Conservation (phyloP, 2,797 vertebrate species). For the Heliangelus exortis region DNA sequence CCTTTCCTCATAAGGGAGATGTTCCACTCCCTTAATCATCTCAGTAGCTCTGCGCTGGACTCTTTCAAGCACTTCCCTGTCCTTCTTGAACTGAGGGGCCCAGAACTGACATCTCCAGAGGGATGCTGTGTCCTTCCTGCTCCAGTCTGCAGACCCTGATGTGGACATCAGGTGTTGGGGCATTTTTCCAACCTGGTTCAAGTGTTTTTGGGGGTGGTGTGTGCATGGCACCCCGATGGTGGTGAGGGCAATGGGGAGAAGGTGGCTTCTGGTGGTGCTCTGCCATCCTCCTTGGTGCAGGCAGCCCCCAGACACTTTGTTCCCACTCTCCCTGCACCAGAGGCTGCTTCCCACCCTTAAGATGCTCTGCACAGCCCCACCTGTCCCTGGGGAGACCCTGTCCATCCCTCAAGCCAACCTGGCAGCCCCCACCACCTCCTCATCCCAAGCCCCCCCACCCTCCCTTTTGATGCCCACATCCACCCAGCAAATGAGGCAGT, state of each 20-base stretch:
- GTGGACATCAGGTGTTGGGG: background rate
- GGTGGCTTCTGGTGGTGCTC: background rate
- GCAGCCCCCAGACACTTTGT: accelerated
- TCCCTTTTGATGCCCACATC: constrained; percentile 60
- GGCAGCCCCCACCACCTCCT: background rate
- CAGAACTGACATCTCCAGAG: accelerated
- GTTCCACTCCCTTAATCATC: too few species aligned
- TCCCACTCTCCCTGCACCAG: accelerated
- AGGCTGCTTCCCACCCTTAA: accelerated
- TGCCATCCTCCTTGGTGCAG: accelerated
- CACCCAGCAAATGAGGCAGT: constrained; percentile 60
- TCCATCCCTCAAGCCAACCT: background rate
- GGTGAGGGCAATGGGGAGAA: background rate
- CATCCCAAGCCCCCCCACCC: constrained; percentile 3
- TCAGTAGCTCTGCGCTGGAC: too few species aligned
- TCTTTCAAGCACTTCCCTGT: too few species aligned
- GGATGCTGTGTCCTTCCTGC: background rate
- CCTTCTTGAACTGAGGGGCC: too few species aligned
- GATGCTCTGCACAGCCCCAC: background rate
- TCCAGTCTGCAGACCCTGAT: accelerated
- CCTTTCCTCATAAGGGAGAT: too few species aligned
- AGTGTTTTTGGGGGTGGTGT: background rate
- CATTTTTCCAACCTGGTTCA: accelerated
- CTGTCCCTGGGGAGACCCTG: accelerated
- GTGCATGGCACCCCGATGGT: accelerated